Evolutionary conservation across 1,140 invertebrate species (phyloP).

Genomic region (Globodera ellingtonae): DNA sequence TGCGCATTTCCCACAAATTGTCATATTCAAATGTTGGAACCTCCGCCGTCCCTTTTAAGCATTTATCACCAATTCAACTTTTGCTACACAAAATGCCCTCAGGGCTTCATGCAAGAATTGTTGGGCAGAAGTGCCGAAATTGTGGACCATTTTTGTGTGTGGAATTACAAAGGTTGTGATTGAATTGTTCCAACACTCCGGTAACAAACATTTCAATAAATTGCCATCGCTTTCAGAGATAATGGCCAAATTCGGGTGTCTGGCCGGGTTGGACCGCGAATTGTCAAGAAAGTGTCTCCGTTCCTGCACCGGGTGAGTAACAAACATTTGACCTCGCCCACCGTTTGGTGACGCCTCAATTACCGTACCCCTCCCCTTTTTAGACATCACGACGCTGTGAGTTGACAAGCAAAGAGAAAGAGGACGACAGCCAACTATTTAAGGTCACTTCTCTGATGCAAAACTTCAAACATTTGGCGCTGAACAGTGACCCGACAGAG

Average conservation of each 20-base stretch:
- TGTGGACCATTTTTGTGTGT: conserved; percentile 63
- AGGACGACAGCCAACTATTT: background rate
- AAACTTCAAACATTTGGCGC: conserved; percentile 54
- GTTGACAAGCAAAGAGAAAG: background rate
- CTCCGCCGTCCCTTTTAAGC: conserved; percentile 42
- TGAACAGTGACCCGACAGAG: conserved; percentile 62
- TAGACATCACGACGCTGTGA: conserved; percentile 1
- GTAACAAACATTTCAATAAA: conserved; percentile 15
- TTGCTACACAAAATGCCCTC: conserved; percentile 58
- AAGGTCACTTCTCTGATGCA: conserved; percentile 15
- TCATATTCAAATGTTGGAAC: background rate
- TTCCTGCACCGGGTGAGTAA: conserved; percentile 44
- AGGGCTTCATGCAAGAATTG: conserved; percentile 62
- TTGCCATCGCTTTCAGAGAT: conserved; percentile 48
- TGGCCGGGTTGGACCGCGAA: conserved; percentile 48
- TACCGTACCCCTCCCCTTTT: background rate
- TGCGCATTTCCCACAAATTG: conserved; percentile 3
- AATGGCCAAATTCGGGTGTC: conserved; percentile 59
- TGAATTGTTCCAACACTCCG: background rate
- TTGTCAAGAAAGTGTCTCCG: conserved; percentile 50
- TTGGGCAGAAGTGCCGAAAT: conserved; percentile 57
- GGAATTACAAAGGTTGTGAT: conserved; percentile 59
- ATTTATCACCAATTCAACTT: conserved; percentile 61
- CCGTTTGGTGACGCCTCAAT: background rate
- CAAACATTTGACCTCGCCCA: background rate